phyloP scores from a whole-genome alignment of 2,888 invertebrate species.

The Heliconius ismenius region DNA sequence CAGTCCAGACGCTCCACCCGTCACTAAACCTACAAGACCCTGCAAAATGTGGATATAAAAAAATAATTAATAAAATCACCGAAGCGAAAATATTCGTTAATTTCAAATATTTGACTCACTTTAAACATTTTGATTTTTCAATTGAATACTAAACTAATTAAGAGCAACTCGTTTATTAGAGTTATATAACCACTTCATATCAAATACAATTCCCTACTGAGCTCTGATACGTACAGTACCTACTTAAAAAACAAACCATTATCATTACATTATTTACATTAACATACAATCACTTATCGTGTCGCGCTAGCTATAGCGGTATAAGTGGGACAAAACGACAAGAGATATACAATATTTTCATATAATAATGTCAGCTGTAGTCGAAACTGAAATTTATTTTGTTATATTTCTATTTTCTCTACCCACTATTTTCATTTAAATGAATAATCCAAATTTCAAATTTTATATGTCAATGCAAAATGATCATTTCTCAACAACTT shows the following conservation, averaged over 20 bases:
- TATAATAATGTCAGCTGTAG: neutral
- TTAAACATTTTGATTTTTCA: constrained; percentile 11
- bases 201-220: neutral
- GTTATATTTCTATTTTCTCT: too few relatives aligned
- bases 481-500: too few relatives aligned
- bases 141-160: neutral
- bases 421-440: too few relatives aligned
- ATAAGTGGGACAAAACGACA: neutral
- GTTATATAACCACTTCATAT: constrained; percentile 23
- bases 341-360: neutral
- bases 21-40: constrained; percentile 94
- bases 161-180: neutral
- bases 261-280: constrained; percentile 17
- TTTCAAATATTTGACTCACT: constrained; percentile 9
- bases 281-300: constrained; percentile 7
- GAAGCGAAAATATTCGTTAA: neutral
- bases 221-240: neutral
- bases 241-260: neutral
- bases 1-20: constrained; percentile 97
- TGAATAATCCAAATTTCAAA: too few relatives aligned
- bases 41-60: constrained; percentile 57
- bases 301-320: neutral
- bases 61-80: neutral
- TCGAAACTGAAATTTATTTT: too few relatives aligned
- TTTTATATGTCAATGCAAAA: too few relatives aligned